phyloP scores from a whole-genome alignment of 2,888 invertebrate genomes.

The Scaptomyza caliginosa region DNA sequence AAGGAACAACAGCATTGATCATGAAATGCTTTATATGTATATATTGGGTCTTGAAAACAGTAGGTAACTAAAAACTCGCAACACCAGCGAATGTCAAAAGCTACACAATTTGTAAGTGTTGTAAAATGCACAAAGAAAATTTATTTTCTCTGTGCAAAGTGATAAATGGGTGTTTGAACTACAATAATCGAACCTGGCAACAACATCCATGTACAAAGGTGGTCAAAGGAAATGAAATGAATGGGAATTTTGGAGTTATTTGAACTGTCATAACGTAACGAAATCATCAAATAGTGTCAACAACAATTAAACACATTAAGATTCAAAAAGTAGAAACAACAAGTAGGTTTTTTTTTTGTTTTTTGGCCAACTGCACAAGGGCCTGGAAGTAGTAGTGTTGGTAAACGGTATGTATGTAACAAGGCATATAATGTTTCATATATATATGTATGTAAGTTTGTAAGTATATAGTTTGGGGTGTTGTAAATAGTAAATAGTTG shows the following conservation, averaged over 20 bases:
- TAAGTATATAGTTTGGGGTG: constrained; percentile 22
- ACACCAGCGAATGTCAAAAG: constrained; percentile 68
- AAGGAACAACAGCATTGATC: constrained; percentile 31
- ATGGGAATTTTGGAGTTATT: constrained; percentile 7
- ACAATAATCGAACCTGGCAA: constrained; percentile 49
- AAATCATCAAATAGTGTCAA: constrained; percentile 66
- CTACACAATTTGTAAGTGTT: constrained; percentile 49
- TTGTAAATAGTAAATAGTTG: constrained; percentile 33
- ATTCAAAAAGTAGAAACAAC: constrained; percentile 65
- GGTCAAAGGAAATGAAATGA: constrained; percentile 13
- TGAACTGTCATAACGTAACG: constrained; percentile 50
- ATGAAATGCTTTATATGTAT: constrained; percentile 15
- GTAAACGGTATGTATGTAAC: constrained; percentile 43
- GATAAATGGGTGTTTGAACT: constrained; percentile 41
- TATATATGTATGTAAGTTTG: too few relatives aligned
- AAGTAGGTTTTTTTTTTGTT: constrained; percentile 33
- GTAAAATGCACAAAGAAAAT: constrained; percentile 2
- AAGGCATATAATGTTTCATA: constrained; percentile 40
- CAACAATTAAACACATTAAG: constrained; percentile 69
- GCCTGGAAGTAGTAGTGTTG: constrained; percentile 58
- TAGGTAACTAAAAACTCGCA: constrained; percentile 53
- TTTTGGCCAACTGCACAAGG: constrained; percentile 62
- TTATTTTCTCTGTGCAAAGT: constrained; percentile 16
- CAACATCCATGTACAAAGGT: constrained; percentile 58
- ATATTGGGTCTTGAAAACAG: constrained; percentile 33